Percentiles rank a stretch among this genome's conserved stretches.
Conservation (phyloP, 2,888 invertebrate species). For the Spilosoma lubricipeda region DNA sequence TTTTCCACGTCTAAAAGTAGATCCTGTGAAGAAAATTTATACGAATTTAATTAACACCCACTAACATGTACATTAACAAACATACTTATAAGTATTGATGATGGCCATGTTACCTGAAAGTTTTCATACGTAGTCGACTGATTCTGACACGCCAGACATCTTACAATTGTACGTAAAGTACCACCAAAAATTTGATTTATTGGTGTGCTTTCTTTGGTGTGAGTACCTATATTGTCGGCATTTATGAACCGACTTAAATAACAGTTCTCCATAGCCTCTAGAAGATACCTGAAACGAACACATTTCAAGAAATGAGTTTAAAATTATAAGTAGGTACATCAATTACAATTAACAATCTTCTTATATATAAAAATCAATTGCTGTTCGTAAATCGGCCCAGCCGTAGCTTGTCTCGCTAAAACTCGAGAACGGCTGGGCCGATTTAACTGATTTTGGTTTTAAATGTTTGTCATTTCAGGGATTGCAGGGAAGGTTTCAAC, state of each 20-base stretch:
- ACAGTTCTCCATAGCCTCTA: constrained; percentile 97
- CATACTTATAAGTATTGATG: not conserved
- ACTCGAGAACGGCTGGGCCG: too few species aligned
- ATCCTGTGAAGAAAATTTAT: constrained; percentile 83
- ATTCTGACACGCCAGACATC: constrained; percentile 95
- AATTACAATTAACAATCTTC: too few species aligned
- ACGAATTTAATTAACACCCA: not conserved
- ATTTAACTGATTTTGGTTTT: too few species aligned
- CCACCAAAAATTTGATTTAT: constrained; percentile 97
- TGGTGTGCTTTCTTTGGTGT: constrained; percentile 97
- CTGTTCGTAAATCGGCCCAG: too few species aligned
- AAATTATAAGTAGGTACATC: too few species aligned
- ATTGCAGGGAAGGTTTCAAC: too few species aligned
- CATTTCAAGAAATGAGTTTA: constrained; percentile 3
- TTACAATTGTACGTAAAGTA: constrained; percentile 96
- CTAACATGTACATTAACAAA: not conserved
- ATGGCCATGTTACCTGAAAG: constrained; percentile 88
- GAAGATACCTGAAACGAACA: constrained; percentile 87
- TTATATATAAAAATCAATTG: too few species aligned
- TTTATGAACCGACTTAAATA: constrained; percentile 91
- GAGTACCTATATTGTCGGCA: constrained; percentile 91
- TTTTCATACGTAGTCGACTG: constrained; percentile 98
- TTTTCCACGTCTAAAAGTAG: constrained; percentile 96
- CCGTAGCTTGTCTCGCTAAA: too few species aligned
- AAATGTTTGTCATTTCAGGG: too few species aligned